These are phyloP conservation scores for Lycophotia porphyrea DNA, from an alignment of 2,888 invertebrate genomes.

Conservation along the genomic window DNA sequence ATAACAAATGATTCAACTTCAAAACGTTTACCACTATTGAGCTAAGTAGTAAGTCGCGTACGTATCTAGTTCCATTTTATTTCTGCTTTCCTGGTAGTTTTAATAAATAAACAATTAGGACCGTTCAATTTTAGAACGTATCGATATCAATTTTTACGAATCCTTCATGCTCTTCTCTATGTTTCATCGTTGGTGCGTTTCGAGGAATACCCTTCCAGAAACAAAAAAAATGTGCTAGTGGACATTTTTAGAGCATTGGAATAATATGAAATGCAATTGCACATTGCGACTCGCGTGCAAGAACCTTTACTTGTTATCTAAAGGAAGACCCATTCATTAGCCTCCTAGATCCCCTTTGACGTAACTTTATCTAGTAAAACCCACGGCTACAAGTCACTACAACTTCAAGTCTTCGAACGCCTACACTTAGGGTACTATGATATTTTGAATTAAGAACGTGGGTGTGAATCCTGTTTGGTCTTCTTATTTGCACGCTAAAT, in stretches of 20 bases:
- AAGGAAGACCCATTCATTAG: constrained; percentile 33
- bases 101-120: no score
- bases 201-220: no score
- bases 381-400: constrained; percentile 20
- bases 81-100: no score
- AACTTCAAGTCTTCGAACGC: constrained; percentile 23
- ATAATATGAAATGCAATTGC: background rate
- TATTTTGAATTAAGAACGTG: constrained; percentile 36
- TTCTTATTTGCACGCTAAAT: constrained; percentile 25
- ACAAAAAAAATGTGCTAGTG: background rate
- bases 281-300: constrained; percentile 8
- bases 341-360: constrained; percentile 14
- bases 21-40: no score
- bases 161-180: no score
- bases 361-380: constrained; percentile 37
- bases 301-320: background rate
- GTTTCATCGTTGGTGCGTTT: no score
- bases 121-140: no score
- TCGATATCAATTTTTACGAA: no score
- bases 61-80: no score
- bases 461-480: constrained; percentile 45
- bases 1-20: no score
- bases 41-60: no score
- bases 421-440: constrained; percentile 12
- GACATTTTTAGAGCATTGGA: background rate